Conservation (phyloP, 2,113 vertebrate species). For the Hyperopisus bebe region DNA sequence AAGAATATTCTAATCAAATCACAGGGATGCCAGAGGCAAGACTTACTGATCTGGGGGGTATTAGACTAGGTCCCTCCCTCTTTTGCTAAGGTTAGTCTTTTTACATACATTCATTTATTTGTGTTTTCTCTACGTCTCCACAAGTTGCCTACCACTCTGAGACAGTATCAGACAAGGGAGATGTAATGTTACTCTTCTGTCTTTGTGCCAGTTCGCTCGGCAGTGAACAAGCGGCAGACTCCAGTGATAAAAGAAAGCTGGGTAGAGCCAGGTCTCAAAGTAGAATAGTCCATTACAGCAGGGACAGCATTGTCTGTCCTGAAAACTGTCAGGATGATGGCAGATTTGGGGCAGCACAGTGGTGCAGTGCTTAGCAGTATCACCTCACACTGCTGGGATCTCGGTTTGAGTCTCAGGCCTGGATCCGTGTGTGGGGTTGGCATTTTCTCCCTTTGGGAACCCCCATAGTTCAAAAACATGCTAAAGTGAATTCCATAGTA, state of each 20-base stretch:
- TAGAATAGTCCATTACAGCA: background rate
- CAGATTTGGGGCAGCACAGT: background rate
- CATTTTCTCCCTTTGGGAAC: background rate
- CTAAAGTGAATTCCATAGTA: background rate
- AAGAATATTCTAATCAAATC: no score
- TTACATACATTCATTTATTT: no score
- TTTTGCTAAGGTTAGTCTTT: no score
- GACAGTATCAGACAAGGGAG: background rate
- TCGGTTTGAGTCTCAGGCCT: background rate
- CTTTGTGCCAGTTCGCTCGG: background rate
- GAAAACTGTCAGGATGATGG: background rate
- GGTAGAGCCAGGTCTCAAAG: background rate
- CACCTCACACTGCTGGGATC: background rate
- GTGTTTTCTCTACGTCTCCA: background rate
- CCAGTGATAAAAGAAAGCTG: background rate
- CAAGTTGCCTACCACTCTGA: background rate
- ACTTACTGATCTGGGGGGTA: background rate
- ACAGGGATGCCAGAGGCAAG: no score
- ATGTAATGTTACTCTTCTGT: background rate
- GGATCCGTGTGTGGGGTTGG: background rate
- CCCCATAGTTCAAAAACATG: background rate
- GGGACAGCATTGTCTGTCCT: background rate
- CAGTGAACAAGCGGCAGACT: background rate
- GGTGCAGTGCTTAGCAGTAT: background rate
- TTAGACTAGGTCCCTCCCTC: no score